phyloP scores from a whole-genome alignment of 2,888 invertebrate species.

The Parthenolecanium corni region DNA sequence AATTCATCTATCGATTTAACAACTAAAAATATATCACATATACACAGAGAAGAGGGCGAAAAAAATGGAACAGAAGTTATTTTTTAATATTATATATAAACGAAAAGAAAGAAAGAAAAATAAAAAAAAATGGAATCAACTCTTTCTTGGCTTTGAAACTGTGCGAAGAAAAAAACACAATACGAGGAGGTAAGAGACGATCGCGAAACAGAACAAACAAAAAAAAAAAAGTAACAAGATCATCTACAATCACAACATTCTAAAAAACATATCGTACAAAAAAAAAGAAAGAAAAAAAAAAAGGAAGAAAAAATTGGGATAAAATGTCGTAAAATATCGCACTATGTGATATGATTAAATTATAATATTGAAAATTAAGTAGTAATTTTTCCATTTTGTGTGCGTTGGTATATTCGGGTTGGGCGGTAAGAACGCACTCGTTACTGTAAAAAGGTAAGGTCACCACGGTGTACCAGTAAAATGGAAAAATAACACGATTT shows the following conservation, averaged over 20 bases:
- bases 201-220: background rate
- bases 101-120: background rate
- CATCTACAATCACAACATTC: slow-evolving; percentile 4
- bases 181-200: background rate
- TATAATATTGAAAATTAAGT: background rate
- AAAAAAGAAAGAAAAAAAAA: background rate
- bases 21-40: slow-evolving; percentile 21
- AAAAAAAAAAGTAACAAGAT: slow-evolving; percentile 1
- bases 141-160: background rate
- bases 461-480: too few species aligned
- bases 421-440: too few species aligned
- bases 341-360: too few species aligned
- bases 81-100: background rate
- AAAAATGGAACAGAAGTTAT: background rate
- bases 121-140: background rate
- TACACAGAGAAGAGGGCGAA: background rate
- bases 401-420: too few species aligned
- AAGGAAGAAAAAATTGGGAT: background rate
- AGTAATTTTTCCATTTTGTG: background rate
- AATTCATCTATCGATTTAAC: slow-evolving; percentile 3
- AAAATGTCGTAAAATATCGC: background rate
- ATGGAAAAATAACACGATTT: too few species aligned
- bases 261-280: background rate
- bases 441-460: too few species aligned
- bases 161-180: background rate